Evolutionary conservation across 2,797 vertebrate species (phyloP).

Genomic region (Arrhamphus sclerolepis): DNA sequence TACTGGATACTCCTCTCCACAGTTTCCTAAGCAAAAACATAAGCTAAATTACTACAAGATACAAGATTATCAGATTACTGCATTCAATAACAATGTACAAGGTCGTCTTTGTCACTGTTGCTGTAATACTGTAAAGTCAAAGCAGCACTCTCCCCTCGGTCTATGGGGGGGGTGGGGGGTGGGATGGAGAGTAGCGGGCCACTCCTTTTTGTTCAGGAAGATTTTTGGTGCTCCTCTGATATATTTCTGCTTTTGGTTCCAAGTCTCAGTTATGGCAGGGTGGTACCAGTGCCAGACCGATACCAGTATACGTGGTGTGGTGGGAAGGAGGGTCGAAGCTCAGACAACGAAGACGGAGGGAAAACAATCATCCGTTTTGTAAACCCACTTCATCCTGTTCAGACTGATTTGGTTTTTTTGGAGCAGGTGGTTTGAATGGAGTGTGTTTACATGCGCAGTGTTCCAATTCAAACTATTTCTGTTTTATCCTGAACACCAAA

Average conservation of each 20-base stretch:
- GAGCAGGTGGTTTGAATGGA: conserved; percentile 6
- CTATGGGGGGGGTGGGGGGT: not conserved
- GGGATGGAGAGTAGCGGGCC: conserved; percentile 5
- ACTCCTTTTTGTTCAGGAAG: conserved; percentile 51
- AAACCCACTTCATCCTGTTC: too few species aligned
- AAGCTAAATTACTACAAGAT: conserved; percentile 82
- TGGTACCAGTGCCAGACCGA: conserved; percentile 82
- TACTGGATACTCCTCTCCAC: conserved; percentile 76
- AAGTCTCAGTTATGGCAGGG: conserved; percentile 36
- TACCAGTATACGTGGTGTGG: conserved; percentile 50
- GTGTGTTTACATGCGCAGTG: conserved; percentile 44
- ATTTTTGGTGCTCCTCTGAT: conserved; percentile 14
- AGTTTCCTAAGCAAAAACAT: conserved; percentile 75
- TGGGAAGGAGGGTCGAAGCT: not conserved
- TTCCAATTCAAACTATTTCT: not conserved
- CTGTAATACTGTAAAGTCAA: conserved; percentile 78
- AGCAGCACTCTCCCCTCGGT: conserved; percentile 45
- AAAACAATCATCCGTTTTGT: not conserved
- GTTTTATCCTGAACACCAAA: too few species aligned
- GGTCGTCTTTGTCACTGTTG: conserved; percentile 43
- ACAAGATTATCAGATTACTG: conserved; percentile 83
- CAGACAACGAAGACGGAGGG: not conserved
- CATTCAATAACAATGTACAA: conserved; percentile 83
- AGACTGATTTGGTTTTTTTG: too few species aligned
- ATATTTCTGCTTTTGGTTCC: conserved; percentile 16